Evolutionary conservation across 1,140 invertebrate genomes (phyloP).

Genomic region (Orchesella cincta): DNA sequence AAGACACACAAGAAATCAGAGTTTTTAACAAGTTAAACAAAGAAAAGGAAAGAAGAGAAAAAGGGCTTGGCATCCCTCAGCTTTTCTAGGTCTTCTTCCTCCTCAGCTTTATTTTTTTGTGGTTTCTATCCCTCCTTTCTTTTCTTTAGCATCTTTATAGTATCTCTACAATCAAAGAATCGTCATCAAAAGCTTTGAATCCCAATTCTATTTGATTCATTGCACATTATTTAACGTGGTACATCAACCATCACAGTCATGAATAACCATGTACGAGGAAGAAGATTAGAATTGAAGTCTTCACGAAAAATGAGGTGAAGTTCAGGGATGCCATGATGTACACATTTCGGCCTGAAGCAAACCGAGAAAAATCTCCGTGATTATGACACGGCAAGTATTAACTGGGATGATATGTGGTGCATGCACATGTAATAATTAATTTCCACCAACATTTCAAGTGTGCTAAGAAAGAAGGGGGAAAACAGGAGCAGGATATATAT

Average conservation of each 20-base stretch:
- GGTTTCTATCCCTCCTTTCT: too few species aligned
- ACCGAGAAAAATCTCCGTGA: too few species aligned
- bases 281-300: neutral
- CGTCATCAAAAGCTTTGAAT: conserved; percentile 14
- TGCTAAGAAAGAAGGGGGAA: too few species aligned
- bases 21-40: conserved; percentile 12
- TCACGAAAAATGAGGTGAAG: neutral
- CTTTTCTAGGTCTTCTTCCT: neutral
- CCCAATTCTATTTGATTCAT: neutral
- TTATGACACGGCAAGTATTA: too few species aligned
- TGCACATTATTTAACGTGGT: neutral
- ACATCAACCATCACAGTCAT: too few species aligned
- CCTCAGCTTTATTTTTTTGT: too few species aligned
- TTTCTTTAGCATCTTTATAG: neutral
- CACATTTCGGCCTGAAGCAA: too few species aligned
- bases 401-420: too few species aligned
- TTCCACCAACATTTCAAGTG: too few species aligned
- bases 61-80: conserved; percentile 21
- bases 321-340: conserved; percentile 9
- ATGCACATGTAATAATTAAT: too few species aligned
- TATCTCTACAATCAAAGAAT: neutral
- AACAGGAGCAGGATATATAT: too few species aligned
- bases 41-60: neutral
- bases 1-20: neutral
- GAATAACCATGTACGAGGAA: neutral